Evolutionary conservation across 2,113 vertebrate species (phyloP), one percentile per base, ranked within the genome.

Genomic region (Phocoena sinus): DNA sequence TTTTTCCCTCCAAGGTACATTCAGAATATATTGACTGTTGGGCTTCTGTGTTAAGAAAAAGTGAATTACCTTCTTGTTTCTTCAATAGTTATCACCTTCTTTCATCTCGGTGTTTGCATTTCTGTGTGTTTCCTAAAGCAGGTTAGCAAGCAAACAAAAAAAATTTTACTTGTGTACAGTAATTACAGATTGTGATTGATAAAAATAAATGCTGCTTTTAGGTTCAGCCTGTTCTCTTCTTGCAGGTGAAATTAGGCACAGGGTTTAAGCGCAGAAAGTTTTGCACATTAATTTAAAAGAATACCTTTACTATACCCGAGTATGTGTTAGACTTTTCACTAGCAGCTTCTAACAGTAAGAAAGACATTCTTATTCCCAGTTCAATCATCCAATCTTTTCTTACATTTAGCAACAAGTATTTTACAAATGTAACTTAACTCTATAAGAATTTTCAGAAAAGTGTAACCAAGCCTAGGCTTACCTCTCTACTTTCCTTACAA

Each of bases 181-280:
- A 97, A 97, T 96, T 97, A 74, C 83, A 97, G 96, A 98, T 96
- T 76, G 31, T 76, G 83, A 93, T 60, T 89, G 97, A 97, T 97
- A 97, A 97, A 95, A 97, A 92, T 92, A 97, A 97, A 96, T 58
- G 31, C 44, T 3, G 41, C 65, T 62, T 93, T 81, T 96, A 79
- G 79, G 25, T 89, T 89, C 58, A 83, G 13, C 1, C 38, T 94
- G 7, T 85, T 95, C 18, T 97, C 44, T 96, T 74, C 63, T 91
- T 74, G 31, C 53, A 84, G 47, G 74, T 84, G 53, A 65, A 96
- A 94, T 70, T 89, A 92, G 60, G 63, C 80, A 86, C 80, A 87
- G 56, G 47, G 8, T 92, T 96, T 86, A 97, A 56, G 53, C 71
- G 15, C 26, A 76, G 31, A 89, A 58, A 44, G 12, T 31, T 93